Evolutionary conservation across 2,797 vertebrate genomes (phyloP).

Genomic region (Perodicticus potto): DNA sequence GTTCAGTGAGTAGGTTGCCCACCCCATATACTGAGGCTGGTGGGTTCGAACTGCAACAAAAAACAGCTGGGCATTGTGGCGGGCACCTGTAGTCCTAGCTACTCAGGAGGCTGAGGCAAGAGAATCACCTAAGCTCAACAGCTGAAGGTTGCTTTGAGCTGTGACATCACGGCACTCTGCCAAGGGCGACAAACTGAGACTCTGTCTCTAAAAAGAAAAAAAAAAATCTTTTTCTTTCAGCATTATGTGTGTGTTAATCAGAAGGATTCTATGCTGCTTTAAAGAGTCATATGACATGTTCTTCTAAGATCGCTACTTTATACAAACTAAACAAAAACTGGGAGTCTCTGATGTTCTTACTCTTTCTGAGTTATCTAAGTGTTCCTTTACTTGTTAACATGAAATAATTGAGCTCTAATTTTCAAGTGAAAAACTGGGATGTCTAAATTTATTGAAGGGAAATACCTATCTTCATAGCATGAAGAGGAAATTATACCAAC

Average conservation of each 20-base stretch:
- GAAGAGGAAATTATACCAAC: background rate
- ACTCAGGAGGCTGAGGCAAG: too few species aligned
- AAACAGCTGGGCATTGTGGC: too few species aligned
- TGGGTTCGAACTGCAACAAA: too few species aligned
- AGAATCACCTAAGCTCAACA: too few species aligned
- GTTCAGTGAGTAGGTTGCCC: too few species aligned
- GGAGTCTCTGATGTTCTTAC: slow-evolving; percentile 16
- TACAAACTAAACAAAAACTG: background rate
- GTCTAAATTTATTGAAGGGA: background rate
- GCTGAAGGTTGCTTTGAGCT: too few species aligned
- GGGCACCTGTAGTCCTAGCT: too few species aligned
- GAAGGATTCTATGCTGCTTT: background rate
- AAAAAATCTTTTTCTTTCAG: slow-evolving; percentile 51
- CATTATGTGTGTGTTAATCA: background rate
- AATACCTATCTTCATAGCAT: background rate
- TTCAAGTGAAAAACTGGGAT: slow-evolving; percentile 16
- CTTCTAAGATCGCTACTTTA: background rate
- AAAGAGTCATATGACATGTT: background rate
- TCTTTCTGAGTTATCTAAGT: slow-evolving; percentile 7
- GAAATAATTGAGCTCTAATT: slow-evolving; percentile 6
- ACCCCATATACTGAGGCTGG: too few species aligned
- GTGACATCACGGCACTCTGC: too few species aligned
- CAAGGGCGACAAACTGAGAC: too few species aligned
- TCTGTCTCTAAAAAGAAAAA: too few species aligned
- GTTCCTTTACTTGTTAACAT: background rate